Evolutionary conservation across 1,140 invertebrate species (phyloP).

Genomic region (Dinoponera quadriceps): DNA sequence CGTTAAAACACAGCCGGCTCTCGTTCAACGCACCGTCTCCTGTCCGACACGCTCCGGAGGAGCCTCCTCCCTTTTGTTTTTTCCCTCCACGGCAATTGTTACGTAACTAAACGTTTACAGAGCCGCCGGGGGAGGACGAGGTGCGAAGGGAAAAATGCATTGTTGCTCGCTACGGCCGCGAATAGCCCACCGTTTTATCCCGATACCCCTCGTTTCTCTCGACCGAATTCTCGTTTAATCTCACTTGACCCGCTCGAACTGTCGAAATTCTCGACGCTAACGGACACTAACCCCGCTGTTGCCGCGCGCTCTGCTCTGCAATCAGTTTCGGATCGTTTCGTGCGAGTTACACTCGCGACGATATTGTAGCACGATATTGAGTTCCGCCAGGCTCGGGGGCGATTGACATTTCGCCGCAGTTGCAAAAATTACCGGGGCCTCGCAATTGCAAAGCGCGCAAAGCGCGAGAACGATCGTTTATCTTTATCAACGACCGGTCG

Average conservation of each 20-base stretch:
- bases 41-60: not conserved
- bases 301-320: slow-evolving; percentile 24
- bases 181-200: slow-evolving; percentile 51
- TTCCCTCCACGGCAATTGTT: slow-evolving; percentile 36
- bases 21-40: not conserved
- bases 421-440: slow-evolving; percentile 1
- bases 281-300: slow-evolving; percentile 44
- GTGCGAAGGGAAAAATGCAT: slow-evolving; percentile 60
- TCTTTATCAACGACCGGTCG: not conserved
- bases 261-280: slow-evolving; percentile 62
- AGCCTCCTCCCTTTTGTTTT: slow-evolving; percentile 8
- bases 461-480: not conserved
- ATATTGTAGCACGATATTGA: slow-evolving; percentile 36
- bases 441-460: no score
- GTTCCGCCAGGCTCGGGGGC: not conserved
- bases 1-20: slow-evolving; percentile 13
- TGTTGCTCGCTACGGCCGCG: slow-evolving; percentile 58
- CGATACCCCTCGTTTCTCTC: slow-evolving; percentile 26
- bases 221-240: slow-evolving; percentile 69
- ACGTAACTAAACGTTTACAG: slow-evolving; percentile 60
- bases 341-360: slow-evolving; percentile 41
- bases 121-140: slow-evolving; percentile 4
- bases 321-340: slow-evolving; percentile 56
- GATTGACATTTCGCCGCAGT: slow-evolving; percentile 33
- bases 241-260: slow-evolving; percentile 62